Evolutionary conservation across 2,888 invertebrate genomes (phyloP), one percentile per base, ranked within the genome.

Genomic region (Psylliodes chrysocephalus): DNA sequence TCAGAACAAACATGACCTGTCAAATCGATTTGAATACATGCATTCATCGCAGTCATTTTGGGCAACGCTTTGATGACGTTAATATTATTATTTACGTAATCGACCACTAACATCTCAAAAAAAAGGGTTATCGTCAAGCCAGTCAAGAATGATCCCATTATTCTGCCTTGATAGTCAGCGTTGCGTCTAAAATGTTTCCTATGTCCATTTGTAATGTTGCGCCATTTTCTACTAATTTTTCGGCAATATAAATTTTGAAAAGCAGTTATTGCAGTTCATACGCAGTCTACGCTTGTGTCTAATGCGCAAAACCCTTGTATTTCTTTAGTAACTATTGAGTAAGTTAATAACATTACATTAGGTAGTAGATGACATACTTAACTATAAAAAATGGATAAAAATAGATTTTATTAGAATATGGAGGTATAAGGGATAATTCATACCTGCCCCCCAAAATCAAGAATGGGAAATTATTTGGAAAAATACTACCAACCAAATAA

Each of bases 11-110:
- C 89, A 82, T 98, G 97, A 0, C 98, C 98, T 0, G 96, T 96
- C 49, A 98, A 83, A 81, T 98, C 98, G 2, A 92, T 91, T 83
- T 98, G 97, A 73, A 98, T 93, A 81, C 95, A 95, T 0, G 96
- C 96, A 84, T 98, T 98, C 78, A 98, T 96, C 61, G 97, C 96
- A 0, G 96, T 96, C 91, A 97, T 96, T 72, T 86, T 88, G 0
- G 96, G 95, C 82, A 93, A 93, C 75, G 89, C 87, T 0, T 92
- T 89, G 56, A 97, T 89, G 60, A 95, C 84, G 73, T 89, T 79
- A n/a, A n/a, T n/a, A 79, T 60, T 91, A 79, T 90, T 91, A 84
- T 96, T 96, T 12, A 95, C 94, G 78, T 94, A 95, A 79, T 94
- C 91, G 1, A 95, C 91, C 74, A 89, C 89, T 82, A 92, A 83